Evolutionary conservation across 1,140 invertebrate species (phyloP).

Genomic region (Bombus haemorrhoidalis): DNA sequence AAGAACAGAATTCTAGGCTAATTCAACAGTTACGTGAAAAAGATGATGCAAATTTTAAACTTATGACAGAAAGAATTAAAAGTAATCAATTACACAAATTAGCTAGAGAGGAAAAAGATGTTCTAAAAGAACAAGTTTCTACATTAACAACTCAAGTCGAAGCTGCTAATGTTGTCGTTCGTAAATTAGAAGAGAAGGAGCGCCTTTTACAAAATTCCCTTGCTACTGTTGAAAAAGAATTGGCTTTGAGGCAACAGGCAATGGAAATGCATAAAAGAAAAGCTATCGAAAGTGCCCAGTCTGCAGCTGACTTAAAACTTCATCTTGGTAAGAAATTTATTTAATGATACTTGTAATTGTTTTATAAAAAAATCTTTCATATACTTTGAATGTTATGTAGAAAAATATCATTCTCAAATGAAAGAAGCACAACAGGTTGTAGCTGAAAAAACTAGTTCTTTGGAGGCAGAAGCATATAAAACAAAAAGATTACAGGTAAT

Average conservation of each 20-base stretch:
- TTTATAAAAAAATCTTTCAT: neutral
- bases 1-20: constrained; percentile 98
- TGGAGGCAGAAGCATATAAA: constrained; percentile 98
- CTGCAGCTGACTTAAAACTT: constrained; percentile 97
- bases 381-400: constrained; percentile 79
- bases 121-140: constrained; percentile 93
- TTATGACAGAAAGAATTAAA: constrained; percentile 99
- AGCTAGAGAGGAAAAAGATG: constrained; percentile 96
- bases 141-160: constrained; percentile 96
- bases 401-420: constrained; percentile 98
- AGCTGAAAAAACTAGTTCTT: constrained; percentile 96
- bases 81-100: constrained; percentile 98
- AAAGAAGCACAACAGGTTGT: constrained; percentile 98
- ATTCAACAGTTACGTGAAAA: constrained; percentile 98
- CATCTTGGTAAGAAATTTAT: constrained; percentile 90
- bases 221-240: constrained; percentile 96
- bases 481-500: constrained; percentile 94
- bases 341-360: neutral
- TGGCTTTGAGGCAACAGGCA: constrained; percentile 93
- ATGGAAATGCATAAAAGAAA: constrained; percentile 99
- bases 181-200: constrained; percentile 98
- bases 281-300: constrained; percentile 97
- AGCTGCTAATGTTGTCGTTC: constrained; percentile 96
- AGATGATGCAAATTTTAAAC: constrained; percentile 99
- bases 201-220: constrained; percentile 95